Conservation (phyloP, 1,140 invertebrate genomes). For the Drosophila ogumai region DNA sequence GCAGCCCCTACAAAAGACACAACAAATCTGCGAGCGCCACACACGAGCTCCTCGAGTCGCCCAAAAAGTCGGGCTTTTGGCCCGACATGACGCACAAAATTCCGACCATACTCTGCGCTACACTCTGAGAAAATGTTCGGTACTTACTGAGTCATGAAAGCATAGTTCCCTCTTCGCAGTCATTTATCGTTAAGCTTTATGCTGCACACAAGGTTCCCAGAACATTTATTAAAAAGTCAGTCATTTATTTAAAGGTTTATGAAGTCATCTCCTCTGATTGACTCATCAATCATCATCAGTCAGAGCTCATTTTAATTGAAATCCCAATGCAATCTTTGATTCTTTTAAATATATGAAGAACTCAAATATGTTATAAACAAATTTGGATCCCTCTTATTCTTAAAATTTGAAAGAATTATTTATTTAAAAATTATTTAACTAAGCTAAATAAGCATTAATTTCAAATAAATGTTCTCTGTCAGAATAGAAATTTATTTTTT, state of each 20-base stretch:
- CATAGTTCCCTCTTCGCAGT: not conserved
- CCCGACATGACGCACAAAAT: conserved; percentile 76
- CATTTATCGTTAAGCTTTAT: conserved; percentile 1
- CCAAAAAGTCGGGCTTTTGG: conserved; percentile 23
- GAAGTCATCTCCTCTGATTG: conserved; percentile 29
- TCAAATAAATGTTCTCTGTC: not conserved
- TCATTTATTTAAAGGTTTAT: conserved; percentile 10
- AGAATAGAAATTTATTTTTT: not conserved
- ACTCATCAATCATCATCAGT: conserved; percentile 36
- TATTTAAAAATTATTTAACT: too few species aligned
- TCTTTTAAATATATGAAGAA: too few species aligned
- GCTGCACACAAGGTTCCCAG: not conserved
- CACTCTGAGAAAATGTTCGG: conserved; percentile 7
- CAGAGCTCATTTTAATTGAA: conserved; percentile 8
- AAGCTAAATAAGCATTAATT: too few species aligned
- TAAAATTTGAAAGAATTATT: too few species aligned
- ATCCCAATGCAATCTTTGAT: conserved; percentile 12
- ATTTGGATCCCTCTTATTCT: too few species aligned
- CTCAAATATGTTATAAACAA: not conserved
- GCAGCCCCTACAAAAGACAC: conserved; percentile 76
- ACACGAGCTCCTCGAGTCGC: conserved; percentile 47
- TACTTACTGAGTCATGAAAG: conserved; percentile 5
- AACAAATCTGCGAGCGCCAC: conserved; percentile 73
- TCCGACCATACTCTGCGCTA: conserved; percentile 35
- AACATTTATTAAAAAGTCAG: not conserved